These are phyloP conservation scores for Eucidaris tribuloides DNA, from an alignment of 35 echinoderm and acorn worm genomes.

Conservation along the genomic window DNA sequence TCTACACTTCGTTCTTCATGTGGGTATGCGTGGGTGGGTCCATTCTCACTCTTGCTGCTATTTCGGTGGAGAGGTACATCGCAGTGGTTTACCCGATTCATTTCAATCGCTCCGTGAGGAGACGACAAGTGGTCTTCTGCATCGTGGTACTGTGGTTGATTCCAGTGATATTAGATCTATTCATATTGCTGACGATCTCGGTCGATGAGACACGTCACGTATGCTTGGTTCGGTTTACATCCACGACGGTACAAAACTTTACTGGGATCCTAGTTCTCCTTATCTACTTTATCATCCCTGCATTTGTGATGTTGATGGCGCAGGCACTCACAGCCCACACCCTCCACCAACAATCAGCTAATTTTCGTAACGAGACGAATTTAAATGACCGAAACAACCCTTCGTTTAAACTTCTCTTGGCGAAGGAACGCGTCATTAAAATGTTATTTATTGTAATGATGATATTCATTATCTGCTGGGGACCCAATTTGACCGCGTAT, in stretches of 20 bases:
- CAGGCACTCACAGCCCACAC: too few relatives aligned
- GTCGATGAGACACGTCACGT: not conserved
- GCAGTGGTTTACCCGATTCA: conserved; percentile 73
- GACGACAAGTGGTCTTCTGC: conserved; percentile 11
- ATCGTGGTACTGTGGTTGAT: conserved; percentile 39
- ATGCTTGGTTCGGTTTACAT: conserved; percentile 39
- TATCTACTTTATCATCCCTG: conserved; percentile 60
- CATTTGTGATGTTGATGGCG: conserved; percentile 73
- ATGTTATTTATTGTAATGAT: conserved; percentile 78
- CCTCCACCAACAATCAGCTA: conserved; percentile 18
- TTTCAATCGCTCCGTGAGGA: conserved; percentile 41
- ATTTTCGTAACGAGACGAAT: not conserved
- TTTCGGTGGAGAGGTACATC: conserved; percentile 71
- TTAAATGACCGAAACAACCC: too few relatives aligned
- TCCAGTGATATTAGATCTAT: conserved; percentile 34
- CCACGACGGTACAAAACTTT: not conserved
- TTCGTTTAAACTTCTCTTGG: conserved; percentile 28
- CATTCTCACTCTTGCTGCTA: conserved; percentile 51
- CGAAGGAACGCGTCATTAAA: conserved; percentile 58
- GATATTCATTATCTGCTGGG: conserved; percentile 83
- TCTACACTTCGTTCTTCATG: conserved; percentile 42
- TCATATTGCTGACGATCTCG: conserved; percentile 21
- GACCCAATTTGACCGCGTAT: conserved; percentile 46
- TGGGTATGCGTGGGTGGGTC: conserved; percentile 72
- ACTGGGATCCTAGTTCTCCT: conserved; percentile 53